Conservation (phyloP, 2,113 vertebrate species). For the Ceuthmochares aereus region DNA sequence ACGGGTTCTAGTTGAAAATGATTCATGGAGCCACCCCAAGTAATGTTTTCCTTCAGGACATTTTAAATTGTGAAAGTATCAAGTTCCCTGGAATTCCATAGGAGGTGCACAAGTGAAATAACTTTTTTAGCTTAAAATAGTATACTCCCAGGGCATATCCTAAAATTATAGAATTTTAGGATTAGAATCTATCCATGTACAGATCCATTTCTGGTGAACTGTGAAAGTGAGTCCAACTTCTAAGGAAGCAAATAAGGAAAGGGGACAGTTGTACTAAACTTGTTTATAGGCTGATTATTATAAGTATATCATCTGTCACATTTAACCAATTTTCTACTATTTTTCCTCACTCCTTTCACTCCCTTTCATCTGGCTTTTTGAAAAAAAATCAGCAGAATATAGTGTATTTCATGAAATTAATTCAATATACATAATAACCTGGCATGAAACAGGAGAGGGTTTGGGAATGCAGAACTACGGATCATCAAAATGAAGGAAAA, state of each 20-base stretch:
- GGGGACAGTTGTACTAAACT: background rate
- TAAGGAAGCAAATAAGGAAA: background rate
- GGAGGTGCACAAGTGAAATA: background rate
- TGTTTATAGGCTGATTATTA: background rate
- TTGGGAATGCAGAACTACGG: background rate
- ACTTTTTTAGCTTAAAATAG: background rate
- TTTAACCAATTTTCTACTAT: background rate
- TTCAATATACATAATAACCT: background rate
- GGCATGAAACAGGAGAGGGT: background rate
- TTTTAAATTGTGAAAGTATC: background rate
- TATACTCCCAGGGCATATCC: background rate
- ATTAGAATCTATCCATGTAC: background rate
- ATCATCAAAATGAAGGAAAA: background rate
- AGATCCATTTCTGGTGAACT: background rate
- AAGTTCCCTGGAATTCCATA: background rate
- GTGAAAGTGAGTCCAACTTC: background rate
- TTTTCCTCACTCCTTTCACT: background rate
- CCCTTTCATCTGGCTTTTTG: background rate
- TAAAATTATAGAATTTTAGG: background rate
- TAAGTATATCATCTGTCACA: background rate
- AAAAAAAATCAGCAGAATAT: background rate
- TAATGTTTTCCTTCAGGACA: background rate
- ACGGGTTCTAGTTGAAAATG: background rate
- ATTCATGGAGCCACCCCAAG: background rate
- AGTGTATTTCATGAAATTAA: background rate